Evolutionary conservation across 2,113 vertebrate genomes (phyloP), one percentile per base, ranked within the genome.

Genomic region (Gallinago paraguaiae): DNA sequence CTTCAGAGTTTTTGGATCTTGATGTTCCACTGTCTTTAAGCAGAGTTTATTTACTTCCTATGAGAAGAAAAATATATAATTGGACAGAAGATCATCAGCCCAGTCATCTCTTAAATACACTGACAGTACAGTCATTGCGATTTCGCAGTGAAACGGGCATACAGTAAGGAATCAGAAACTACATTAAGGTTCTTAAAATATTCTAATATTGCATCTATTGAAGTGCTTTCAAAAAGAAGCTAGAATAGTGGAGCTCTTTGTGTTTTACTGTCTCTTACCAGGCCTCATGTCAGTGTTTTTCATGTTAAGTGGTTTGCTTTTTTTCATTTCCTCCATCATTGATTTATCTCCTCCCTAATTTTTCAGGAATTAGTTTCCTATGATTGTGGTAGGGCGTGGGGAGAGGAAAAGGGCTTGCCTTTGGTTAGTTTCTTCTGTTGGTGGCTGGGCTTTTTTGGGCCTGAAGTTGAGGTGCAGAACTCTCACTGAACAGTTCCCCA

Each of bases 361-460:
- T 98, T 96, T 67, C 97, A 54, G 98, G 98, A 98, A 98, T 97
- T 98, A 98, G 67, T 56, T 81, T 74, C 43, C 71, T 61, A 6
- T 7, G 20, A 45, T 57, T 25, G 43, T 63, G 65, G 4, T 50
- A 54, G 50, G 57, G 31, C 30, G 15, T 2, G 15, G n/a, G 56
- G 41, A 17, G 18, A 46, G 50, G 31, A 53, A 28, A 23, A 46
- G 43, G 13, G 27, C 9, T 51, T 75, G 56, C 48, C 48, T 56
- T 35, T 70, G 39, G 16, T 17, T 61, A 7, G 35, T 35, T 23
- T 61, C 39, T 59, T 17, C 54, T 60, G 28, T 20, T 46, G n/a
- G 18, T 39, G 53, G 15, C 20, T 56, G 3, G 17, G 37, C 18
- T 20, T 48, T 84, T 63, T 30, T 57, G 39, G 45, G 60, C 46